These are phyloP conservation scores for Ruditapes philippinarum DNA, from an alignment of 1,140 invertebrate species.

Conservation along the genomic window DNA sequence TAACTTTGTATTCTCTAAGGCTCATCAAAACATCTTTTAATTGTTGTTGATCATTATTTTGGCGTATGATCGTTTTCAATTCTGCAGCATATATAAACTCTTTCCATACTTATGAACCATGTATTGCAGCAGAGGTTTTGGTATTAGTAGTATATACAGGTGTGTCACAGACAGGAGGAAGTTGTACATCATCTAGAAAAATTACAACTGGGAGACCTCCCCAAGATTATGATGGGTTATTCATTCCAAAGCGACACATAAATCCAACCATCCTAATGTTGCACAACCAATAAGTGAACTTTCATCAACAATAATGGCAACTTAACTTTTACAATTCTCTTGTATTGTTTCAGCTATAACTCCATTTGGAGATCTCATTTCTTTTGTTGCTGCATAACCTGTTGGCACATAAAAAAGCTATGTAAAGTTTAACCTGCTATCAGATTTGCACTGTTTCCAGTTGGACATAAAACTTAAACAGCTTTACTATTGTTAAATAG, in stretches of 20 bases:
- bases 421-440: neutral
- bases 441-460: slow-evolving; percentile 29
- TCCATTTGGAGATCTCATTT: slow-evolving; percentile 61
- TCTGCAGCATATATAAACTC: slow-evolving; percentile 54
- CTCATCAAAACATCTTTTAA: slow-evolving; percentile 41
- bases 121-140: slow-evolving; percentile 42
- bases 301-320: slow-evolving; percentile 70
- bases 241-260: slow-evolving; percentile 54
- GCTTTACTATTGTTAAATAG: too few relatives aligned
- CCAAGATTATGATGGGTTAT: slow-evolving; percentile 57
- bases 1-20: slow-evolving; percentile 40
- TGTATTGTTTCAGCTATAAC: slow-evolving; percentile 25
- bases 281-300: slow-evolving; percentile 69
- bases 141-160: slow-evolving; percentile 64
- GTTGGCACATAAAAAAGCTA: slow-evolving; percentile 28
- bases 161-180: slow-evolving; percentile 66
- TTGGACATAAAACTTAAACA: slow-evolving; percentile 51
- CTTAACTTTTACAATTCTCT: slow-evolving; percentile 46
- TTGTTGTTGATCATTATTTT: slow-evolving; percentile 34
- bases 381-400: slow-evolving; percentile 27
- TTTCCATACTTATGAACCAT: slow-evolving; percentile 63
- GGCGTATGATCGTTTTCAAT: slow-evolving; percentile 58
- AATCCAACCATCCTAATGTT: slow-evolving; percentile 72
- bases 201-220: slow-evolving; percentile 72
- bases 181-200: slow-evolving; percentile 69